A percentile compares a stretch with the other conserved stretches of the same genome.
phyloP scores from a whole-genome alignment of 2,113 vertebrate species.

The Dendrocopos noguchii region DNA sequence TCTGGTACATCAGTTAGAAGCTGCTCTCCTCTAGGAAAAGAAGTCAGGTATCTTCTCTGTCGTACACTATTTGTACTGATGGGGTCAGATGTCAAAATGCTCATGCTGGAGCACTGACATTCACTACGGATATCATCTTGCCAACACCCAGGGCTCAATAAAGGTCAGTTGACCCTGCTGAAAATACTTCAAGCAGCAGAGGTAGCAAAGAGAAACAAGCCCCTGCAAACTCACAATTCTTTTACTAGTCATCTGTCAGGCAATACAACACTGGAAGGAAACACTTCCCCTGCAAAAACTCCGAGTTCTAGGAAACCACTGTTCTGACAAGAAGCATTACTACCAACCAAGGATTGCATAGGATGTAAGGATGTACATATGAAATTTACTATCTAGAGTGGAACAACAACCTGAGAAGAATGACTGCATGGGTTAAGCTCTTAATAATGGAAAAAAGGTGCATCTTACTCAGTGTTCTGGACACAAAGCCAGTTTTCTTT shows the following conservation, averaged over 20 bases:
- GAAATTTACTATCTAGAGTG: neutral
- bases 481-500: neutral
- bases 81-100: conserved; percentile 33
- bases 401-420: neutral
- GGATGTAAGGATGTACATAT: neutral
- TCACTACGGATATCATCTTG: conserved; percentile 16
- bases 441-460: neutral
- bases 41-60: neutral
- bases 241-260: neutral
- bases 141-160: neutral
- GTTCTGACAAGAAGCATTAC: neutral
- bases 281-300: neutral
- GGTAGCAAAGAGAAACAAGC: conserved; percentile 16
- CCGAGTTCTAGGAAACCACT: neutral
- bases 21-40: neutral
- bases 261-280: neutral
- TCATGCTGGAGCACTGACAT: neutral
- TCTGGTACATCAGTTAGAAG: neutral
- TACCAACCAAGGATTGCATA: neutral
- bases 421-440: neutral
- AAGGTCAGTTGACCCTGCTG: conserved; percentile 41
- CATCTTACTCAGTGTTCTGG: neutral
- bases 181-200: conserved; percentile 14
- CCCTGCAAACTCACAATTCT: neutral
- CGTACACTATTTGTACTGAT: neutral